A percentile compares a stretch with the other conserved stretches of the same genome.
Conservation (phyloP, 2,113 vertebrate genomes). For the Embiotoca jacksoni region DNA sequence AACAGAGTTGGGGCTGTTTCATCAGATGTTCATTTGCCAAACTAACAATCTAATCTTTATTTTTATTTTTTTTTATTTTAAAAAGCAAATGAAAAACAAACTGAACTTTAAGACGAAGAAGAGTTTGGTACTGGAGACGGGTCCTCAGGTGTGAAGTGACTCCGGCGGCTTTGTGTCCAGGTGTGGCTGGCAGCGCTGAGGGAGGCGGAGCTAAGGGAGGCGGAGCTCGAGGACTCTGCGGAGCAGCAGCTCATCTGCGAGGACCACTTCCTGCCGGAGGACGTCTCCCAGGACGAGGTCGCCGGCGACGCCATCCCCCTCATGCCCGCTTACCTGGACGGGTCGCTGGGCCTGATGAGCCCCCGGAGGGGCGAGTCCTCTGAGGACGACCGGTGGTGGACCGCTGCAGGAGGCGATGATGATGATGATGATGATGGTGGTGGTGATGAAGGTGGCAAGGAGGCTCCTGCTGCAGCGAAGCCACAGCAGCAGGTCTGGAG, state of each 20-base stretch:
- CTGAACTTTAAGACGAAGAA: too few relatives aligned
- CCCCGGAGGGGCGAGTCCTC: conserved; percentile 49
- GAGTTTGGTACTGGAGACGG: too few relatives aligned
- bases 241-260: conserved; percentile 80
- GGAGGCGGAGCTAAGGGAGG: conserved; percentile 73
- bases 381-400: conserved; percentile 60
- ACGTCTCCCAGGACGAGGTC: conserved; percentile 71
- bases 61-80: too few relatives aligned
- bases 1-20: too few relatives aligned
- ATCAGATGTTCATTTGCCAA: too few relatives aligned
- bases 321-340: conserved; percentile 80
- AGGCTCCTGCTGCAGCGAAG: not conserved
- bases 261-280: conserved; percentile 84
- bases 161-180: conserved; percentile 32
- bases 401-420: fast-evolving
- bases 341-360: conserved; percentile 35
- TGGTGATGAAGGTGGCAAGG: not conserved
- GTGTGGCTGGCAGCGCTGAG: conserved; percentile 84
- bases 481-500: conserved; percentile 24
- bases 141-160: too few relatives aligned
- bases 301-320: conserved; percentile 80
- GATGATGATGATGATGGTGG: not conserved
- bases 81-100: too few relatives aligned
- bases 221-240: conserved; percentile 44
- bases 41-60: too few relatives aligned